A percentile compares a stretch with the other conserved stretches of the same genome.
Evolutionary conservation across 2,113 vertebrate species (phyloP).

Genomic region (Poecilia latipinna): DNA sequence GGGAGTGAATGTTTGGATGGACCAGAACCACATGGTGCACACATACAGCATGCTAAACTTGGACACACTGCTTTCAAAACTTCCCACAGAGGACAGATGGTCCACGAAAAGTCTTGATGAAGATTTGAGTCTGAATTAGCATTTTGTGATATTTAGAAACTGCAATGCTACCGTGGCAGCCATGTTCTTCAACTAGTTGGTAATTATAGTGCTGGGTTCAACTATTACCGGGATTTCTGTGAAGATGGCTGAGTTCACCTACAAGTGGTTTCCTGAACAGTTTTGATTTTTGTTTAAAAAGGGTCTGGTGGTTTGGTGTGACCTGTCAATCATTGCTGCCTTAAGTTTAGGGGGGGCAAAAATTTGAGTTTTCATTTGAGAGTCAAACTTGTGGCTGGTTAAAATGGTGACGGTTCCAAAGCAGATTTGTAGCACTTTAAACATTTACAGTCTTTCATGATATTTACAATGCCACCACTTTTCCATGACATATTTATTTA

Average conservation of each 20-base stretch:
- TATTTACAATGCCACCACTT: background rate
- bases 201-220: background rate
- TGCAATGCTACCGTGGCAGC: background rate
- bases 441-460: background rate
- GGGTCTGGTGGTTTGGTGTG: background rate
- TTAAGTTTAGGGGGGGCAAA: background rate
- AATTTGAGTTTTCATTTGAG: no score
- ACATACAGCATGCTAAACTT: constrained; percentile 38
- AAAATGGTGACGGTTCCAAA: background rate
- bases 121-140: constrained; percentile 15
- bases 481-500: background rate
- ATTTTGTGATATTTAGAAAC: constrained; percentile 16
- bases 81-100: constrained; percentile 42
- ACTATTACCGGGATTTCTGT: constrained; percentile 19
- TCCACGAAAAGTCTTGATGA: constrained; percentile 17
- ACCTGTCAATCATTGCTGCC: background rate
- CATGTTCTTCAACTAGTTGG: constrained; percentile 1
- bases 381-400: background rate
- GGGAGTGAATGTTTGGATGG: constrained; percentile 24
- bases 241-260: background rate
- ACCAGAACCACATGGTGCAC: background rate
- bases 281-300: background rate
- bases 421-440: background rate
- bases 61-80: constrained; percentile 37
- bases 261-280: background rate